Conservation (phyloP, 2,888 invertebrate genomes). For the Drosophila anomalipes region DNA sequence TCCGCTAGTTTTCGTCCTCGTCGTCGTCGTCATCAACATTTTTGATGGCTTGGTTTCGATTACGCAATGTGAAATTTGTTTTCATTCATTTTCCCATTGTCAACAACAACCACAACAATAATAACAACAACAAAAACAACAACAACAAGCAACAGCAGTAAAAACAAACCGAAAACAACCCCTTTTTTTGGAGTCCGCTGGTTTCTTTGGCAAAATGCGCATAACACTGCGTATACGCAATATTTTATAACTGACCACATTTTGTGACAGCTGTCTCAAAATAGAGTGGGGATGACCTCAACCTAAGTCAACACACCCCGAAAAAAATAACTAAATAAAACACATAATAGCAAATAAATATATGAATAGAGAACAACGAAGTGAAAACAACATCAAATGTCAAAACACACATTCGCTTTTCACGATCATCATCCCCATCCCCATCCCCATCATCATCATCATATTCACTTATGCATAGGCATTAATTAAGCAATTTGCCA, state of each 20-base stretch:
- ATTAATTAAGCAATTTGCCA: conserved; percentile 40
- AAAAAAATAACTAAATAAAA: conserved; percentile 7
- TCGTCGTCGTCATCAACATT: conserved; percentile 29
- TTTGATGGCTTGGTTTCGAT: conserved; percentile 62
- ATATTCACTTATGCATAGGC: conserved; percentile 19
- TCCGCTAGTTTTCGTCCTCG: conserved; percentile 7
- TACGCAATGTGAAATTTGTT: conserved; percentile 65
- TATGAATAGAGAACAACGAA: background rate
- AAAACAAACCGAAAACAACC: conserved; percentile 31
- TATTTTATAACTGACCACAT: conserved; percentile 57
- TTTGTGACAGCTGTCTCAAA: conserved; percentile 15
- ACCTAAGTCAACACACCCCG: conserved; percentile 56
- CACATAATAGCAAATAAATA: conserved; percentile 1
- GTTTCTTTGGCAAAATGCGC: conserved; percentile 24
- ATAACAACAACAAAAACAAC: background rate
- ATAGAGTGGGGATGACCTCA: conserved; percentile 43
- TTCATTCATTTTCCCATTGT: conserved; percentile 54
- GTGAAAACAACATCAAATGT: conserved; percentile 22
- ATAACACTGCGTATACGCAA: conserved; percentile 72
- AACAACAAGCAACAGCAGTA: background rate
- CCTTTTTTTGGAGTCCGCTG: conserved; percentile 20
- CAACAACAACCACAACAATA: conserved; percentile 33
- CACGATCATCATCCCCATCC: conserved; percentile 39
- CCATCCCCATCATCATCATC: conserved; percentile 20
- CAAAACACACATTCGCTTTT: conserved; percentile 39